These are phyloP conservation scores for Cremastinae sp. DNA, from an alignment of 2,888 invertebrate species.

Conservation along the genomic window DNA sequence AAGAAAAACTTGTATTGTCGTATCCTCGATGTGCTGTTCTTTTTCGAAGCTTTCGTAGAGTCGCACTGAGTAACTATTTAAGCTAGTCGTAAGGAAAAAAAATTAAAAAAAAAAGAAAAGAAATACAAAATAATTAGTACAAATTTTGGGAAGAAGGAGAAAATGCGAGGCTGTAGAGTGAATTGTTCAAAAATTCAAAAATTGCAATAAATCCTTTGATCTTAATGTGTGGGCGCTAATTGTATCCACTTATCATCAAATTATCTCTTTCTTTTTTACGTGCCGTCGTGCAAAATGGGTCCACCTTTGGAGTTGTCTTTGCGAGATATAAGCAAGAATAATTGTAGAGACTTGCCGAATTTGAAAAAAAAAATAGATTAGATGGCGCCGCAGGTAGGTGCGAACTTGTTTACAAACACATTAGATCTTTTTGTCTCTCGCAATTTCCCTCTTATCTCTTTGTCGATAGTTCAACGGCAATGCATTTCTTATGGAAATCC, in stretches of 20 bases:
- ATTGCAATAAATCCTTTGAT: constrained; percentile 58
- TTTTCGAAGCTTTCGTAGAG: constrained; percentile 42
- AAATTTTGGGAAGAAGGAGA: constrained; percentile 44
- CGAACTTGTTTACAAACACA: constrained; percentile 71
- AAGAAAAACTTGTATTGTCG: constrained; percentile 32
- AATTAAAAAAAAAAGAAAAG: too few relatives aligned
- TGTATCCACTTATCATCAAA: constrained; percentile 60
- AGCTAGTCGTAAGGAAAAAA: constrained; percentile 47
- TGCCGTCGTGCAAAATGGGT: constrained; percentile 74
- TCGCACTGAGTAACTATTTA: constrained; percentile 38
- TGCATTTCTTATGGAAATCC: constrained; percentile 79
- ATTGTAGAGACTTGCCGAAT: constrained; percentile 44
- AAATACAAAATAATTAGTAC: constrained; percentile 52
- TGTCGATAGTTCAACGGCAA: constrained; percentile 70
- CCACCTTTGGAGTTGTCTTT: constrained; percentile 77
- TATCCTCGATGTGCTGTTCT: constrained; percentile 41
- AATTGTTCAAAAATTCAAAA: constrained; percentile 62
- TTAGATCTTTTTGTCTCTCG: constrained; percentile 64
- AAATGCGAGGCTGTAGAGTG: constrained; percentile 47
- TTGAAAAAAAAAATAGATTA: constrained; percentile 57
- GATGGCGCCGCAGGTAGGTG: constrained; percentile 75
- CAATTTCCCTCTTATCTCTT: constrained; percentile 63
- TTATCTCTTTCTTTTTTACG: constrained; percentile 68
- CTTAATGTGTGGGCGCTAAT: constrained; percentile 47
- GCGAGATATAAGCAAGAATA: constrained; percentile 40